Percentiles rank a stretch among this genome's conserved stretches.
These are phyloP conservation scores for Malachius bipustulatus DNA, from an alignment of 2,888 invertebrate genomes.

Conservation along the genomic window DNA sequence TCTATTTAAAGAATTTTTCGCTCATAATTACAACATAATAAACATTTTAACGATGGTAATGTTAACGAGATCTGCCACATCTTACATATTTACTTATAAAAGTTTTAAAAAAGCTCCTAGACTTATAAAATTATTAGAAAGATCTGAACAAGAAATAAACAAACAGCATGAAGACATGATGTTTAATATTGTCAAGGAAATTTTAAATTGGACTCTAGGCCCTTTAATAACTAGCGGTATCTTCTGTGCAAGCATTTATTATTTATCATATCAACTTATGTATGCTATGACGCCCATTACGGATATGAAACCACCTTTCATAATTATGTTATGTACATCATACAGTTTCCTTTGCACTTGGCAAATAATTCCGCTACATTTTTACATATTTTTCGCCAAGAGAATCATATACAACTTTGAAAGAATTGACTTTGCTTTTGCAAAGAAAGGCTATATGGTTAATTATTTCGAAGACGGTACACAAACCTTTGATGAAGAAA, in stretches of 20 bases:
- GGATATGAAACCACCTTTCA: too few species aligned
- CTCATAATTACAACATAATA: too few species aligned
- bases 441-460: not conserved
- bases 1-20: not conserved
- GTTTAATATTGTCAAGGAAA: not conserved
- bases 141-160: not conserved
- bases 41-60: not conserved
- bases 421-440: not conserved
- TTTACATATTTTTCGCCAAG: not conserved
- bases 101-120: not conserved
- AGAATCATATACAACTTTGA: not conserved
- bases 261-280: too few species aligned
- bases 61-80: not conserved
- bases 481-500: not conserved
- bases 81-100: not conserved
- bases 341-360: not conserved
- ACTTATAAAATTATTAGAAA: not conserved
- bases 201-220: not conserved
- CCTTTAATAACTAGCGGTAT: too few species aligned
- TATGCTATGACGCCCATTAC: too few species aligned
- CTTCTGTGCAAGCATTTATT: too few species aligned
- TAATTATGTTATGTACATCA: not conserved
- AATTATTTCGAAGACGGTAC: not conserved
- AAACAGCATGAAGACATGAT: not conserved
- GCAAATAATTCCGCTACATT: not conserved